These are phyloP conservation scores for Ophthalmolycus amberensis DNA, from an alignment of 2,113 vertebrate genomes.

Conservation along the genomic window DNA sequence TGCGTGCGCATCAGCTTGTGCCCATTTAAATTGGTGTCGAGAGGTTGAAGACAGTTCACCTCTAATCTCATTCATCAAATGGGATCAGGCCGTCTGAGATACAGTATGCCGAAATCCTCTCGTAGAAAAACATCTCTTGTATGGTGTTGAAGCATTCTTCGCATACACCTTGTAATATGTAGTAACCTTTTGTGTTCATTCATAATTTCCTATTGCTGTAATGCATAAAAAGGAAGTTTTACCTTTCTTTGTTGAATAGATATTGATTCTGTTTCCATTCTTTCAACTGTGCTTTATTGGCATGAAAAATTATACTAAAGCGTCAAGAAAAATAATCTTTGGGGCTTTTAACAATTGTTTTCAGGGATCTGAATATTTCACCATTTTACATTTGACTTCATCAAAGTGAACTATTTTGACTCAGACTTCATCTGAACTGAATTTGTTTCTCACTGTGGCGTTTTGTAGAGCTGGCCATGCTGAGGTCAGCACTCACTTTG, in stretches of 20 bases:
- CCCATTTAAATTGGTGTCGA: slow-evolving; percentile 38
- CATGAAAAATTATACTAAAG: neutral
- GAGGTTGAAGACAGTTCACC: slow-evolving; percentile 61
- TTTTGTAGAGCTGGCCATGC: neutral
- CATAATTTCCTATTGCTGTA: neutral
- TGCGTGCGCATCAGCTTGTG: slow-evolving; percentile 28
- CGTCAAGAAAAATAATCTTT: neutral
- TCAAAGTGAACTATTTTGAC: neutral
- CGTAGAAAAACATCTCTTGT: slow-evolving; percentile 52
- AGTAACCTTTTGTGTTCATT: neutral
- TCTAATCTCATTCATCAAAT: slow-evolving; percentile 76
- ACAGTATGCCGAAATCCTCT: slow-evolving; percentile 9
- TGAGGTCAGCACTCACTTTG: neutral
- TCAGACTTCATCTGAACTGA: neutral
- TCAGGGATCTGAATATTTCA: neutral
- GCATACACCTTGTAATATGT: neutral
- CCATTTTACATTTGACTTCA: neutral
- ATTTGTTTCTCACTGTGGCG: neutral
- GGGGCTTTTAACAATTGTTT: neutral
- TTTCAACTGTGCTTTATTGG: neutral
- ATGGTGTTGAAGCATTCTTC: neutral
- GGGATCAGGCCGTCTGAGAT: slow-evolving; percentile 70
- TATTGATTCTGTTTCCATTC: neutral
- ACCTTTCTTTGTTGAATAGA: neutral
- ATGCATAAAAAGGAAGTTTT: neutral